Percentiles rank a stretch among this genome's conserved stretches.
Evolutionary conservation across 2,113 vertebrate species (phyloP).

Genomic region (Thomomys bottae): DNA sequence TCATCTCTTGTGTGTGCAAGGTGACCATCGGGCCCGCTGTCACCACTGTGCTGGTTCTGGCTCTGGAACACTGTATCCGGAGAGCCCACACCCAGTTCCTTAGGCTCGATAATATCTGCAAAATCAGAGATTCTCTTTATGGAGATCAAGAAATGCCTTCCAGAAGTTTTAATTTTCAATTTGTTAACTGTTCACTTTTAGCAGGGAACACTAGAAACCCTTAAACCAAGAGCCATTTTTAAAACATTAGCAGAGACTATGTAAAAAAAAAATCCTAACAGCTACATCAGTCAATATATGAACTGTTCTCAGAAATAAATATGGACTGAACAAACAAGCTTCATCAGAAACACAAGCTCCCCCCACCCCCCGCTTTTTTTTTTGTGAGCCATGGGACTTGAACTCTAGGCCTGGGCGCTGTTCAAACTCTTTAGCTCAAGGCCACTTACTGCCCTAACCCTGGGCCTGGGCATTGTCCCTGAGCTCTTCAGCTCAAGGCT

Average conservation of each 20-base stretch:
- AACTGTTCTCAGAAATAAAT: background rate
- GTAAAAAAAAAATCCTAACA: background rate
- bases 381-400: no score
- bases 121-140: background rate
- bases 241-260: background rate
- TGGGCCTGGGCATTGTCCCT: no score
- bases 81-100: slow-evolving; percentile 42
- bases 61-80: slow-evolving; percentile 18
- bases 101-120: slow-evolving; percentile 63
- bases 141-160: background rate
- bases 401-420: no score
- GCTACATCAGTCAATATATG: no score
- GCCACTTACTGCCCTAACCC: no score
- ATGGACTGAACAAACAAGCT: background rate
- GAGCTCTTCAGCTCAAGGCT: no score
- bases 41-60: slow-evolving; percentile 58
- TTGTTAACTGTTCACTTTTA: background rate
- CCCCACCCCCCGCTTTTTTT: no score
- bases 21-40: background rate
- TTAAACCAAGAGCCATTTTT: background rate
- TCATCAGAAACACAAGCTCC: background rate
- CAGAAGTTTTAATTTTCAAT: background rate
- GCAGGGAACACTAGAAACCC: background rate
- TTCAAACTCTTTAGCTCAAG: no score
- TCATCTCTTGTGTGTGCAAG: slow-evolving; percentile 31